Base-by-base conservation (phyloP, 2,113 vertebrate genomes). In the Gallinago media region DNA sequence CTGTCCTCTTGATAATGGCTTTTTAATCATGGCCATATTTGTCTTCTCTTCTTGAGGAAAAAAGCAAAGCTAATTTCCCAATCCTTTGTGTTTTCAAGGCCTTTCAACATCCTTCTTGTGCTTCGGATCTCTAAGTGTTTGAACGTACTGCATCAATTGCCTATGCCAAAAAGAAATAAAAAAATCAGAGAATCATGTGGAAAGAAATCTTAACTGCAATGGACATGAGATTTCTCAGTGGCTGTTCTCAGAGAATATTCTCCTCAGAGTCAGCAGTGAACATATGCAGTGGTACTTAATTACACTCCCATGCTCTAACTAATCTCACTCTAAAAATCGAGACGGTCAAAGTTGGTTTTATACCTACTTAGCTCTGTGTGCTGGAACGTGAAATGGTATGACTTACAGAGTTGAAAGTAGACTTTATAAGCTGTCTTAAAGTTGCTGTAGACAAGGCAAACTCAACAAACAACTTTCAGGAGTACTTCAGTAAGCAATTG, bases 391-490 rank as follows among this genome's bases (percentile, higher is more conserved):
- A 90, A 85, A 70, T 32, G 18, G 16, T 52, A 31, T 15, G 11
- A 44, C 55, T 90, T 85, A 62, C 7, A 66, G 75, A 96, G 75
- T 52, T 95, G 75, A 85, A 93, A 93, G 55, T 20, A 80, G 65
- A 52, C 44, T 81, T 74, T 80, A 36, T 19, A 74, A 93, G 70
- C 74, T 89, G 58, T 61, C 63, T 77, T 80, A 46, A 94, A 88
- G 50, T 50, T 88, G 32, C 73, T 96, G 81, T 68, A 94, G 86
- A 96, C 68, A 82, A 92, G 44, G 93, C 79, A 95, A 91, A 96
- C 92, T 84, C 93, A 92, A 89, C 83, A 68, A 96, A 92, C 83
- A 92, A 21, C 91, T 92, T 90, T 67, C 55, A 71, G 63, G 63
- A 92, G 47, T 68, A 86, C 54, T 88, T 93, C 26, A 80, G 85